A percentile compares a stretch with the other conserved stretches of the same genome.
Evolutionary conservation across 2,113 vertebrate species (phyloP).

Genomic region (Ranitomeya imitator): DNA sequence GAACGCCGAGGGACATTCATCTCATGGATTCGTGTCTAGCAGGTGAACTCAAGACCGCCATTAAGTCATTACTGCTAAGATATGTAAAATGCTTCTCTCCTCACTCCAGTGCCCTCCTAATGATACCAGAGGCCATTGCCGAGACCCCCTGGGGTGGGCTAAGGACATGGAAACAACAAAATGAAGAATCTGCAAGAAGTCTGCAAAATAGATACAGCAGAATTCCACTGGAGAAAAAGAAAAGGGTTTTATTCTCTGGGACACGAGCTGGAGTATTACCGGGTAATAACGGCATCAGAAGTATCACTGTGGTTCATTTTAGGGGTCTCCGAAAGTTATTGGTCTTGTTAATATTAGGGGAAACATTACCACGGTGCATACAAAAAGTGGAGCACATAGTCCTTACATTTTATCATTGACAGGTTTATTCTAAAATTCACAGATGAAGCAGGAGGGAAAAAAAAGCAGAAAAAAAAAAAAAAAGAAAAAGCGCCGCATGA

Average conservation of each 20-base stretch:
- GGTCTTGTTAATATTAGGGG: background rate
- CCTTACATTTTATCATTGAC: no score
- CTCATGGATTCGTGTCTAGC: constrained; percentile 11
- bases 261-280: no score
- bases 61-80: constrained; percentile 48
- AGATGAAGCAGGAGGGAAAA: no score
- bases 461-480: no score
- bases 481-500: no score
- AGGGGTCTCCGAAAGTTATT: background rate
- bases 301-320: background rate
- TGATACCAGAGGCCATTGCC: constrained; percentile 42
- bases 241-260: background rate
- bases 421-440: no score
- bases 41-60: constrained; percentile 40
- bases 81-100: constrained; percentile 49
- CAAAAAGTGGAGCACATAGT: no score
- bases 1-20: constrained; percentile 1
- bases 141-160: constrained; percentile 46
- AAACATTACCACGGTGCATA: no score
- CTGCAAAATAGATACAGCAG: background rate
- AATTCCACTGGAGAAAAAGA: background rate
- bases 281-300: background rate
- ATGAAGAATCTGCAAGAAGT: background rate
- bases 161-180: constrained; percentile 43
- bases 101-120: constrained; percentile 54